phyloP scores from a whole-genome alignment of 2,797 vertebrate genomes.

The Otolemur crassicaudatus region DNA sequence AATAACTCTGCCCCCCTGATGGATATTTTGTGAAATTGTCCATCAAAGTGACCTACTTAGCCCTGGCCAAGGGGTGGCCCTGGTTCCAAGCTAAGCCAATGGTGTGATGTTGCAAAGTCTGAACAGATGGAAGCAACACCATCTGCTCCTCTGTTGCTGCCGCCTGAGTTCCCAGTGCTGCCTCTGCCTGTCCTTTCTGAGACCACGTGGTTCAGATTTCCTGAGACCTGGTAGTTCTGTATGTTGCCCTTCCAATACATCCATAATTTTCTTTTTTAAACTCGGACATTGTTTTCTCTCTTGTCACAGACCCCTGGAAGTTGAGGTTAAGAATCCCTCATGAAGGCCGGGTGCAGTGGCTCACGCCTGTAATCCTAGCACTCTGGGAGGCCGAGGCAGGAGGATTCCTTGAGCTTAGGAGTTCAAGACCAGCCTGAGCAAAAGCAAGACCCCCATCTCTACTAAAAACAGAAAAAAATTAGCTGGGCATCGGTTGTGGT shows the following conservation, averaged over 20 bases:
- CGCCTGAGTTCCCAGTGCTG: background rate
- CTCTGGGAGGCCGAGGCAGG: too few species aligned
- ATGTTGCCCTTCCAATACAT: background rate
- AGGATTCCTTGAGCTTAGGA: too few species aligned
- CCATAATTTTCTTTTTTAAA: background rate
- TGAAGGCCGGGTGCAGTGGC: too few species aligned
- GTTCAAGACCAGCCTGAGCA: too few species aligned
- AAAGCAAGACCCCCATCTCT: too few species aligned
- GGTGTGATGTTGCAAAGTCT: background rate
- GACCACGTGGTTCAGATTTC: background rate
- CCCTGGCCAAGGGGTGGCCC: background rate
- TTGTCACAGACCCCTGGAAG: background rate
- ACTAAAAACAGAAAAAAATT: too few species aligned
- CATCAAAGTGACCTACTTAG: background rate
- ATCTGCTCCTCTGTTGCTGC: background rate
- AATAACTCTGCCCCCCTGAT: background rate
- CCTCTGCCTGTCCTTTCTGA: background rate
- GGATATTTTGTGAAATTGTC: background rate
- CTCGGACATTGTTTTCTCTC: slow-evolving; percentile 30
- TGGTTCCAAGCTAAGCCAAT: background rate
- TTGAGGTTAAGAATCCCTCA: slow-evolving; percentile 19
- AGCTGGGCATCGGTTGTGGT: too few species aligned
- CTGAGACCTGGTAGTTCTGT: background rate
- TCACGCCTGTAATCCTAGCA: too few species aligned
- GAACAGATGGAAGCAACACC: background rate